Evolutionary conservation across 92 coral and sea anemone genomes (phyloP).

Genomic region (Porites cylindrica): DNA sequence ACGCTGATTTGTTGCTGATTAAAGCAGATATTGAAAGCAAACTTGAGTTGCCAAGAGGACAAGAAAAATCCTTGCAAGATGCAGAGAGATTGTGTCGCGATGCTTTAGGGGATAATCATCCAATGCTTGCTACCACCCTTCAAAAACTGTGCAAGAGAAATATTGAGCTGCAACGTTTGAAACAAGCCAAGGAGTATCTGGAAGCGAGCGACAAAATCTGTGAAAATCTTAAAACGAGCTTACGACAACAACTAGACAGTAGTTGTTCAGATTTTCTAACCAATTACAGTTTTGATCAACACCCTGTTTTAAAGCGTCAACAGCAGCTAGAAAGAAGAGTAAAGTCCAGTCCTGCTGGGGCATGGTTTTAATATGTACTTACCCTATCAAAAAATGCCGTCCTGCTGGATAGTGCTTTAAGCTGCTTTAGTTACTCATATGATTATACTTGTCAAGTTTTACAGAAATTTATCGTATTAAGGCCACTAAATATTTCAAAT

Average conservation of each 20-base stretch:
- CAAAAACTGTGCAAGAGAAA: not conserved
- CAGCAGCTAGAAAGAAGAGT: not conserved
- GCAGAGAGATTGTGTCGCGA: conserved; percentile 6
- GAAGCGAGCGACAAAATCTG: conserved; percentile 18
- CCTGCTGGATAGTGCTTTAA: too few species aligned
- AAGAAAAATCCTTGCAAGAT: not conserved
- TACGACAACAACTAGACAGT: not conserved
- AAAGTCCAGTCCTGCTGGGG: not conserved
- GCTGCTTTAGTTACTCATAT: too few species aligned
- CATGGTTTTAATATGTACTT: not conserved
- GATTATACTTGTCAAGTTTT: too few species aligned
- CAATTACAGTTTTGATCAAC: not conserved
- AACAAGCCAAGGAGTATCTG: not conserved
- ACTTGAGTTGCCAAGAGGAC: not conserved
- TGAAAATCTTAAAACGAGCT: conserved; percentile 16
- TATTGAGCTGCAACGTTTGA: not conserved
- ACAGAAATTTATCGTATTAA: too few species aligned
- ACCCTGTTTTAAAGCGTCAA: conserved; percentile 14
- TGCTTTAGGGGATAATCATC: conserved; percentile 20
- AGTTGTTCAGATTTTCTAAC: not conserved
- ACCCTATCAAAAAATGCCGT: too few species aligned
- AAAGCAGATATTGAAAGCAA: conserved; percentile 15
- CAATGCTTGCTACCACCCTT: not conserved
- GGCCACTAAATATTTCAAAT: too few species aligned
- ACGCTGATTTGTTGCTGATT: conserved; percentile 11